Conservation (phyloP, 2,888 invertebrate genomes). For the Mythimna ferrago region DNA sequence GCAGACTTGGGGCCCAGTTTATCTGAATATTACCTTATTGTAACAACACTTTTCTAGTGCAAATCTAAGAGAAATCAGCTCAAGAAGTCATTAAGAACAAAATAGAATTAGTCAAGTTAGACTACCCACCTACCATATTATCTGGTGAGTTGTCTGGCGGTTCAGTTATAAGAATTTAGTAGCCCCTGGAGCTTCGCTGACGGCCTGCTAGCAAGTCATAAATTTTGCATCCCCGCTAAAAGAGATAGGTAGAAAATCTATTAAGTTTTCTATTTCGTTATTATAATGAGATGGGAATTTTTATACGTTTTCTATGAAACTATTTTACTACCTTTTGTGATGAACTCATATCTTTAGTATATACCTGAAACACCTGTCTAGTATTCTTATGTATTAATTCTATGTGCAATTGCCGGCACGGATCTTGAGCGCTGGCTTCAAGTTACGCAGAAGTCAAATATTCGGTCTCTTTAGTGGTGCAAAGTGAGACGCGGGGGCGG, state of each 20-base stretch:
- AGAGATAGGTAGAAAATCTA: slow-evolving; percentile 52
- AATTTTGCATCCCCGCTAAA: slow-evolving; percentile 71
- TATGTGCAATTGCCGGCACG: no score
- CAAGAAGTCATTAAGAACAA: not conserved
- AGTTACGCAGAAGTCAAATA: no score
- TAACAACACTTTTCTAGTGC: no score
- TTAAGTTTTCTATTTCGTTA: slow-evolving; percentile 45
- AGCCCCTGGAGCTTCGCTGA: slow-evolving; percentile 71
- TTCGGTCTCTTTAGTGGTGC: no score
- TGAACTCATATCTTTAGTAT: not conserved
- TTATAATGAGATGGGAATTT: slow-evolving; percentile 46
- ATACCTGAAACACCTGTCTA: no score
- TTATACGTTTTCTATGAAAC: slow-evolving; percentile 1
- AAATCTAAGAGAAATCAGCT: not conserved
- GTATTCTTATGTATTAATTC: no score
- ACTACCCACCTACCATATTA: not conserved
- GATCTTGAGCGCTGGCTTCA: no score
- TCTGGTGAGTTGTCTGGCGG: slow-evolving; percentile 37
- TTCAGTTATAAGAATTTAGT: slow-evolving; percentile 83
- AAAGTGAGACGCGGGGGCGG: no score
- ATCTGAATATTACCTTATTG: no score
- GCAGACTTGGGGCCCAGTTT: no score
- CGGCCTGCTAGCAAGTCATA: slow-evolving; percentile 66
- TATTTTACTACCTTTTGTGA: not conserved
- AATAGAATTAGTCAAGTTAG: slow-evolving; percentile 25